Evolutionary conservation across 2,113 vertebrate species (phyloP), one percentile per base, ranked within the genome.

Genomic region (Lophotis ruficrista): DNA sequence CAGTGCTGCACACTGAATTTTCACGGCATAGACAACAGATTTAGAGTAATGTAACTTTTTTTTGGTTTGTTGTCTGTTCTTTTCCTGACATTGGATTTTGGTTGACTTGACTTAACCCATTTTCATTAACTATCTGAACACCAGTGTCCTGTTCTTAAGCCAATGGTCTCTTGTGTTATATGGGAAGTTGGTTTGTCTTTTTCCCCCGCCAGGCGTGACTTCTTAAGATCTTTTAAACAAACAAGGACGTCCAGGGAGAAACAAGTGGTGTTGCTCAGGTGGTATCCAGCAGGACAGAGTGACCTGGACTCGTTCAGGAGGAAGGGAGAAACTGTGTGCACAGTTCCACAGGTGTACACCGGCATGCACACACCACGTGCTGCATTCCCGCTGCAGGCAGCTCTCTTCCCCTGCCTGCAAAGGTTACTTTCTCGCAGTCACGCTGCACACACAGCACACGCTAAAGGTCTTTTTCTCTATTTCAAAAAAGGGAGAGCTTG

Each of bases 341-440:
- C 31, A 16, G 22, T n/a, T 43, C 22, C 9, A 1, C 1, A 16
- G n/a, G 11, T 5, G 13, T 8, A 14, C 0, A 1, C 30, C 21
- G 7, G 18, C 86, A 35, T 24, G 25, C 47, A 37, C 22, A 5
- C 12, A 9, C 38, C 3, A 2, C 4, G 0, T 41, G 57, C 27
- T n/a, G 7, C 12, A 7, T 27, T 71, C 33, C 37, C 2, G 0
- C 4, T 20, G 71, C 38, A 35, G 22, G 4, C 60, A n/a, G 41
- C 69, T 35, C 61, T 25, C 48, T 8, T 14, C 47, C 53, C 68
- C 45, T 35, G 5, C 20, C 33, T 27, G 8, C 56, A 27, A 8
- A 19, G 8, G 28, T 51, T 41, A 28, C 45, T 37, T 37, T 19
- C 21, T 23, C 28, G n/a, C 60, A 17, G 28, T 48, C n/a, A 12